Percentiles rank a stretch among this genome's conserved stretches.
Evolutionary conservation across 2,888 invertebrate species (phyloP).

Genomic region (Tetheella fluctuosa): DNA sequence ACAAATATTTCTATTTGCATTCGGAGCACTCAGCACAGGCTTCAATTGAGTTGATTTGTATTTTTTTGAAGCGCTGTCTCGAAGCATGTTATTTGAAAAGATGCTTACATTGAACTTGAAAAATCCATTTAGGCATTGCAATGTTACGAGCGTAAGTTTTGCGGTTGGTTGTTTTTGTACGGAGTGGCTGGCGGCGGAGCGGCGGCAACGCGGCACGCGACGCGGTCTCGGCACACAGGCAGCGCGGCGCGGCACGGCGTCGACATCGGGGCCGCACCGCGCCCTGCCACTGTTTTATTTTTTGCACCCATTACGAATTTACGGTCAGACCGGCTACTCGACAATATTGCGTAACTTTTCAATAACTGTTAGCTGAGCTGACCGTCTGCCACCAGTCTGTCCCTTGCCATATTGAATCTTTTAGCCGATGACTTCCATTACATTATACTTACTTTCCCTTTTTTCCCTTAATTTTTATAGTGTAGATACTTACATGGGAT

Average conservation of each 20-base stretch:
- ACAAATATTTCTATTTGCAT: background rate
- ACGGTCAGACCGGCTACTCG: constrained; percentile 75
- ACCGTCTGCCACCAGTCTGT: constrained; percentile 56
- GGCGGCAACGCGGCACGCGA: background rate
- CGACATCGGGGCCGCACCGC: constrained; percentile 49
- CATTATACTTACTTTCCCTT: constrained; percentile 32
- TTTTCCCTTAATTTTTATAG: constrained; percentile 32
- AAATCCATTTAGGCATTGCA: constrained; percentile 67
- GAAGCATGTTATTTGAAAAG: constrained; percentile 24
- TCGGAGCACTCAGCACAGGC: background rate
- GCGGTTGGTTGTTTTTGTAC: constrained; percentile 73
- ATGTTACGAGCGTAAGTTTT: constrained; percentile 63
- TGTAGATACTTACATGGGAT: constrained; percentile 23
- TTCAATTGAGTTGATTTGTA: constrained; percentile 1
- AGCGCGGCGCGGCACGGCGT: constrained; percentile 49
- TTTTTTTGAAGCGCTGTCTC: constrained; percentile 21
- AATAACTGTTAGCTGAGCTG: constrained; percentile 76
- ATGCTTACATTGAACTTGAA: constrained; percentile 60
- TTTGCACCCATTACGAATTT: constrained; percentile 83
- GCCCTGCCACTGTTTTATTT: constrained; percentile 68
- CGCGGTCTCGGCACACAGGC: constrained; percentile 17
- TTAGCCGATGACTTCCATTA: constrained; percentile 64
- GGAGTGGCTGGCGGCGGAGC: constrained; percentile 36
- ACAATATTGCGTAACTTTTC: constrained; percentile 84
- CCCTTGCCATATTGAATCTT: constrained; percentile 78